Base-by-base conservation (phyloP, 2,113 vertebrate genomes). In the Zingel zingel region DNA sequence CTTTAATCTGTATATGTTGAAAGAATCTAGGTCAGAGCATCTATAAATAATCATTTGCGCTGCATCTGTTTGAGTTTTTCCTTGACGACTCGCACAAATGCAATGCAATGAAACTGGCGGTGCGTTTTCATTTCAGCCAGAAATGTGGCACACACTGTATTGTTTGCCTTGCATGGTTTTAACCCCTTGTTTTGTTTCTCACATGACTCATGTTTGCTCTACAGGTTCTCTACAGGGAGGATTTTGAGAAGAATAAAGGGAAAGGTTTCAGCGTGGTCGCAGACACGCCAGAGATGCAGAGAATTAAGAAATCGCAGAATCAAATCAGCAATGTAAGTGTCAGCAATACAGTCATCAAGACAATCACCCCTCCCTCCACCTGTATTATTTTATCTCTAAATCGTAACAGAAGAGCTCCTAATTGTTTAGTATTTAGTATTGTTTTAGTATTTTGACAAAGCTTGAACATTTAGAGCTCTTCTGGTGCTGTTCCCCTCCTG, bases 161-260 rank as follows among this genome's bases (percentile, higher is more conserved):
- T 27, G 2, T 27, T 66, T 23, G 16, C 11, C 11, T 12, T 51
- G n/a, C 16, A 4, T 36, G 47, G 83, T 65, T 33, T 23, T 0
- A 33, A 62, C 47, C 13, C 18, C 18, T 25, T 3, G 16, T 7
- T 48, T 53, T 47, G 30, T 53, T 53, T 65, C 36, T 80, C 8
- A 85, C 58, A 0, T 0, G 5, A 54, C 6, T 50, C 0, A 0
- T 64, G 25, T 77, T 77, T 81, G 30, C 45, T 10, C 25, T 79
- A 59, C 95, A 99, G 98, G 97, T 99, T 81, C 96, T 93, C 90
- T 99, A 99, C 96, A 99, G 96, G 96, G 97, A 99, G 91, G 98
- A 99, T 50, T 99, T 99, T 79, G 98, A 99, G 95, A 99, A 98
- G 96, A 99, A 95, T 93, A 99, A 97, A 93, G 98, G 98, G 9